Base-by-base conservation (phyloP, 2,888 invertebrate species). In the Raillietiella orientalis region DNA sequence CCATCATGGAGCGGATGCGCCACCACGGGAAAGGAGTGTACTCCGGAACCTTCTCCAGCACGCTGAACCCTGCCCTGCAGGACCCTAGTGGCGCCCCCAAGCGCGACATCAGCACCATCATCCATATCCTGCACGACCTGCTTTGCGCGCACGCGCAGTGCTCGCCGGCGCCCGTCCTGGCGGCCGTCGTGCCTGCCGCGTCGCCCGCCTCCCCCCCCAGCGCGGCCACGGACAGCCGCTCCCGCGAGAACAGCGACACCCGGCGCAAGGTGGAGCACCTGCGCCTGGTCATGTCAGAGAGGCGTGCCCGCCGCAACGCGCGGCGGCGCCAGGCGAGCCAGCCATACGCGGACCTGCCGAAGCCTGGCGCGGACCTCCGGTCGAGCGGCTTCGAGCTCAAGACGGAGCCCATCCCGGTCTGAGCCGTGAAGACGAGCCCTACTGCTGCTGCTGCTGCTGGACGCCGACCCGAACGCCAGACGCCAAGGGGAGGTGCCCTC, bases 41-140 rank as follows among this genome's bases (percentile, higher is more conserved):
- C 50, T 84, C 82, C 9, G 87, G 87, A 34, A 84, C 84, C 32
- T 87, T 87, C 48, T 82, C 79, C n/a, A n/a, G 84, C 27, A 84
- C 82, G 11, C 47, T 84, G 27, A 84, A 82, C 47, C 84, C 82
- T 27, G 74, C 79, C 23, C 55, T 82, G 25, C 84, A 84, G 50
- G 84, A 84, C 48, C 64, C 59, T 38, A 67, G 67, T 41, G 84
- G 84, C 8, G 60, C 75, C 36, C 84, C 84, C 25, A 72, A 79
- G 43, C 62, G 82, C 33, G 79, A 82, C 48, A 79, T 84, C 39
- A 75, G 74, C 29, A 87, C 84, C 23, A 82, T 87, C 34, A 77
- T 84, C 36, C 84, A 87, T 47, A 84, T 87, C 47, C 52, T 87
- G 36, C 84, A 84, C 47, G 87, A 84, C 50, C 57, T 84, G 38